These are phyloP conservation scores for Ischnus inquisitorius DNA, from an alignment of 2,888 invertebrate genomes.

Conservation along the genomic window DNA sequence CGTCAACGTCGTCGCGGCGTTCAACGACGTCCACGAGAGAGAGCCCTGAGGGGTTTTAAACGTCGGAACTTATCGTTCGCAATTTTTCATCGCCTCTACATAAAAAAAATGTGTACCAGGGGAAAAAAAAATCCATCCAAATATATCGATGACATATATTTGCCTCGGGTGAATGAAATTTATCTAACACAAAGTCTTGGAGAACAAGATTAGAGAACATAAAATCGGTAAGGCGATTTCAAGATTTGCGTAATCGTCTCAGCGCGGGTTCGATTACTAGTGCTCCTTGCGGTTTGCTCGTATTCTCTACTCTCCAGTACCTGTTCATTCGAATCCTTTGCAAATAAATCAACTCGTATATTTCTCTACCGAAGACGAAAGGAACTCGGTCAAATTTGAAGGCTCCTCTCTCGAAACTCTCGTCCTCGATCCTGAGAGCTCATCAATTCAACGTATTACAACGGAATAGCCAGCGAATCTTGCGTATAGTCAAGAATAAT, in stretches of 20 bases:
- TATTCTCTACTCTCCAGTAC: constrained; percentile 1
- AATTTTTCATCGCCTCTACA: background rate
- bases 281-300: background rate
- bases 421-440: constrained; percentile 23
- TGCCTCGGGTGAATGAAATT: too few species aligned
- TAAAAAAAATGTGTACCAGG: background rate
- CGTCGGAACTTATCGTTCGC: constrained; percentile 1
- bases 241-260: constrained; percentile 56
- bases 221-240: constrained; percentile 55
- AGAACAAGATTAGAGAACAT: background rate
- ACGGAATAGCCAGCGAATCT: background rate
- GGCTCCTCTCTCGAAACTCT: constrained; percentile 32
- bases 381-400: constrained; percentile 58
- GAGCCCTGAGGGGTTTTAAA: constrained; percentile 15
- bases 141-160: background rate
- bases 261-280: constrained; percentile 57
- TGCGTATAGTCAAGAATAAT: background rate
- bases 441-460: constrained; percentile 32
- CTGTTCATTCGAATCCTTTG: background rate
- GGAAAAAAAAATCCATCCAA: background rate
- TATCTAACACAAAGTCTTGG: too few species aligned
- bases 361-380: background rate
- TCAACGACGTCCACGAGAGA: constrained; percentile 52
- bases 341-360: background rate
- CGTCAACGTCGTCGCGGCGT: constrained; percentile 59